phyloP scores from a whole-genome alignment of 2,797 vertebrate genomes.

The Anableps anableps region DNA sequence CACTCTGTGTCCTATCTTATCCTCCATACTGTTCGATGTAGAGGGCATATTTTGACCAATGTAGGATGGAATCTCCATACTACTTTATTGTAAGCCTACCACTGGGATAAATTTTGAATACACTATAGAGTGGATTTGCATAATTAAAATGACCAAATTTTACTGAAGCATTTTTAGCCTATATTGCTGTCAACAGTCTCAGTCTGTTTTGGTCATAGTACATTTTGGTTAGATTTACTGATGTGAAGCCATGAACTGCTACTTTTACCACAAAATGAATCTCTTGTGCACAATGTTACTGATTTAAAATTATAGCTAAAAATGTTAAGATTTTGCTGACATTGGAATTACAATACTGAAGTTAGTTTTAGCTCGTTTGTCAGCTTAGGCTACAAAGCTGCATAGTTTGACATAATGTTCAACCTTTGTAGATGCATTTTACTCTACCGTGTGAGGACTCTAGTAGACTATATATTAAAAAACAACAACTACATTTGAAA shows the following conservation, averaged over 20 bases:
- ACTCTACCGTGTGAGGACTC: neutral
- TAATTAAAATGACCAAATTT: neutral
- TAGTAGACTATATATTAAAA: neutral
- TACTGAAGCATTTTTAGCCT: neutral
- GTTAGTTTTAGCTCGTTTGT: neutral
- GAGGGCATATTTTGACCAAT: neutral
- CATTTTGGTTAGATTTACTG: neutral
- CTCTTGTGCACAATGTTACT: neutral
- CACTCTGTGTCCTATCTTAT: slow-evolving; percentile 30
- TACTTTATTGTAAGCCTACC: neutral
- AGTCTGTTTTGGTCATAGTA: neutral
- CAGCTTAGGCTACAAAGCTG: neutral
- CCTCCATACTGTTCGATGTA: slow-evolving; percentile 7
- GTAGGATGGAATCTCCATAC: neutral
- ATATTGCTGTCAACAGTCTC: neutral
- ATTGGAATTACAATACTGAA: neutral
- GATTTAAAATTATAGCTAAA: neutral
- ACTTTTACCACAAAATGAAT: neutral
- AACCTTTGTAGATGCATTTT: neutral
- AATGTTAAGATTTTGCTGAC: neutral
- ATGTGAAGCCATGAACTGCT: neutral
- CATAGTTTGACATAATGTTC: neutral
- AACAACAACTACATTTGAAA: neutral
- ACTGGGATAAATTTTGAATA: neutral
- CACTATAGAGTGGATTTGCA: neutral